Base-by-base conservation (phyloP, 1,140 invertebrate genomes). In the Ooceraea biroi region DNA sequence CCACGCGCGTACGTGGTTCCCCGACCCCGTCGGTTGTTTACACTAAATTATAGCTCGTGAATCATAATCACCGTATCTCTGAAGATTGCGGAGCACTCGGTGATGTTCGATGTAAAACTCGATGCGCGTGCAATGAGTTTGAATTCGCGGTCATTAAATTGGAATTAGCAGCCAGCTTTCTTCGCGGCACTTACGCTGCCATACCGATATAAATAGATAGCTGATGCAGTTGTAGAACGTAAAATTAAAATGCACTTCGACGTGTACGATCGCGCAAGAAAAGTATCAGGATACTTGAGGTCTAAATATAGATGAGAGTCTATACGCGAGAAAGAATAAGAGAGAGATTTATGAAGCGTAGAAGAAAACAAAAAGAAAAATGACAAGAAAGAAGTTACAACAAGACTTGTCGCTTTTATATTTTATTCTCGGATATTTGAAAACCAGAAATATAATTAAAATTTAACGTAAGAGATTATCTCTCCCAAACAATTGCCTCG, bases 11-110 rank as follows among this genome's bases (percentile, higher is more conserved):
- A 36, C 30, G 22, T n/a, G 22, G 63, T 69, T 69, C 17, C 17
- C 12, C 19, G 50, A 80, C 19, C 50, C 3, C 50, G 12, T 50
- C 52, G 63, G 72, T 65, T 78, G 76, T 80, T 80, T 80, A 80
- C 25, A 80, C 52, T 69, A 71, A 80, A 80, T 55, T 69, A 27
- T 22, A 58, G 36, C 36, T 80, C 65, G 36, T 80, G 69, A 80
- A 80, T 80, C 65, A 71, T 80, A 41, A 80, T 58, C 44, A 80
- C 22, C 12, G 36, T 30, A 80, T 71, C n/a, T 27, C 10, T n/a
- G 11, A 12, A 69, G 14, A 80, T 30, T 22, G 12, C 50, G 41
- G 36, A 41, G 17, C 19, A 5, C 30, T 19, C 11, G 50, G 7
- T 27, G 46, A 41, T 44, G 11, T 30, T 63, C 27, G 12, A 65